These are phyloP conservation scores for Apodemia zela DNA, from an alignment of 2,888 invertebrate genomes.

Conservation along the genomic window DNA sequence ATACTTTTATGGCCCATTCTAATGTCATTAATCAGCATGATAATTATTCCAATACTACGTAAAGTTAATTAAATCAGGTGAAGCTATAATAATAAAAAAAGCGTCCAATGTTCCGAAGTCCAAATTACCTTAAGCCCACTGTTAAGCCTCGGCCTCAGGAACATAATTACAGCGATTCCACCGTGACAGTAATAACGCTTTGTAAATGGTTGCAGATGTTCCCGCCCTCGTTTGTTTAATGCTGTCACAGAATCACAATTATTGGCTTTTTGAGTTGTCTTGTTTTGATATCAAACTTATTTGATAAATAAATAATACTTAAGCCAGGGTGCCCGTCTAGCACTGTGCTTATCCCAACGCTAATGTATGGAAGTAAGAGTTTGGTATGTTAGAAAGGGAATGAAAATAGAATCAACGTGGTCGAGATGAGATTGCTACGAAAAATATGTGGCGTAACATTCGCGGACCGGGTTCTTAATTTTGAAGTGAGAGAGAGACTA, in stretches of 20 bases:
- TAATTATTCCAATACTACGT: not conserved
- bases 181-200: constrained; percentile 34
- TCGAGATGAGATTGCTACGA: no score
- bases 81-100: constrained; percentile 28
- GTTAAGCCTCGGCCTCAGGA: constrained; percentile 31
- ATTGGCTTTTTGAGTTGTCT: not conserved
- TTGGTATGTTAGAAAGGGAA: no score
- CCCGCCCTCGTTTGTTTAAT: not conserved
- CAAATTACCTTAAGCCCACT: constrained; percentile 34
- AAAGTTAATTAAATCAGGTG: constrained; percentile 10
- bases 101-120: constrained; percentile 26
- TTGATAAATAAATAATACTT: no score
- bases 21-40: not conserved
- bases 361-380: no score
- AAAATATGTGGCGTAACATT: no score
- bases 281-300: not conserved
- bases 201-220: constrained; percentile 22
- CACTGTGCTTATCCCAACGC: no score
- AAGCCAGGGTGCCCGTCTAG: no score
- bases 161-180: constrained; percentile 39
- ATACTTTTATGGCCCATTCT: no score
- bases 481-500: no score
- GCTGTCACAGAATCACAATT: constrained; percentile 9
- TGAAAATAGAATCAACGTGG: no score
- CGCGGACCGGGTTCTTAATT: no score